Evolutionary conservation across 2,888 invertebrate genomes (phyloP).

Genomic region (Halocaridina rubra): DNA sequence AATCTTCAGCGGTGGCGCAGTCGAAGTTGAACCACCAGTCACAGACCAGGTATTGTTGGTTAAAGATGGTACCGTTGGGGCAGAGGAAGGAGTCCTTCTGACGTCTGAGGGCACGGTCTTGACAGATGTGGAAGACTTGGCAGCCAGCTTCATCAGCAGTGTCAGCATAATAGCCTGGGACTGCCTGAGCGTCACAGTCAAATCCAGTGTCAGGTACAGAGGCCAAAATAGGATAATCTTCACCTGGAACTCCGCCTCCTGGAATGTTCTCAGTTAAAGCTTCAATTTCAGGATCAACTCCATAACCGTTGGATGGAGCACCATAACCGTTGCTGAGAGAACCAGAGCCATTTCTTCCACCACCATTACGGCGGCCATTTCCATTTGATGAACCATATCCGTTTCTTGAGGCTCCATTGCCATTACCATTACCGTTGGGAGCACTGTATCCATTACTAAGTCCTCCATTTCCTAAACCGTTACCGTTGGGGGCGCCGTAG

Average conservation of each 20-base stretch:
- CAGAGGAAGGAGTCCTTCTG: neutral
- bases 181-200: neutral
- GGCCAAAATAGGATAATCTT: neutral
- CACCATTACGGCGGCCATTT: neutral
- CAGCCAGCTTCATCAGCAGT: neutral
- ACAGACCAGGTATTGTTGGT: neutral
- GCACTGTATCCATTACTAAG: neutral
- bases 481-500: neutral
- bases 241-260: neutral
- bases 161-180: neutral
- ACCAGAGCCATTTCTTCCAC: neutral
- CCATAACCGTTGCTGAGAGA: neutral
- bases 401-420: too few relatives aligned
- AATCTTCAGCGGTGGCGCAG: neutral
- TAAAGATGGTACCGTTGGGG: neutral
- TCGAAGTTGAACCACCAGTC: neutral
- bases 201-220: neutral
- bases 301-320: neutral
- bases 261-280: neutral
- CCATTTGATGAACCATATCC: too few relatives aligned
- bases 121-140: neutral
- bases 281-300: neutral
- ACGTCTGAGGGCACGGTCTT: neutral
- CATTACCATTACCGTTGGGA: neutral
- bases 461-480: neutral